A percentile compares a stretch with the other conserved stretches of the same genome.
Evolutionary conservation across 2,113 vertebrate genomes (phyloP).

Genomic region (Picathartes gymnocephalus): DNA sequence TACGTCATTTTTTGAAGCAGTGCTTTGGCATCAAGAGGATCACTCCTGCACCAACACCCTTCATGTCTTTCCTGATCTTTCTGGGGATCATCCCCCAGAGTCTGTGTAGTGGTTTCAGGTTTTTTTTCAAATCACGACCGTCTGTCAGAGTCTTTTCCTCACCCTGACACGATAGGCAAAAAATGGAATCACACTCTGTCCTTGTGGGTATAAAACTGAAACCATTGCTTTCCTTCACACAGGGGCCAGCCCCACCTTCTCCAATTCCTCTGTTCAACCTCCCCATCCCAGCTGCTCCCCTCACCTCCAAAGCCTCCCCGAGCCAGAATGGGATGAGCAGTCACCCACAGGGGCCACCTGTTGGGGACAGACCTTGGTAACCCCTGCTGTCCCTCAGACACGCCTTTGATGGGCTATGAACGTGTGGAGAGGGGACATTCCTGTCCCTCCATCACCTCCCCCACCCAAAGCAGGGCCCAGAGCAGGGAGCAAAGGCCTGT

Average conservation of each 20-base stretch:
- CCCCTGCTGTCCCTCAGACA: not conserved
- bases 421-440: rapidly evolving
- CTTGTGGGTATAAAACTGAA: not conserved
- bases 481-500: rapidly evolving
- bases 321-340: not conserved
- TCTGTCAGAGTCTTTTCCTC: not conserved
- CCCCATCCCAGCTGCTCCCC: not conserved
- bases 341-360: not conserved
- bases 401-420: rapidly evolving
- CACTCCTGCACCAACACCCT: not conserved
- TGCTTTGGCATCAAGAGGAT: not conserved
- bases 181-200: rapidly evolving
- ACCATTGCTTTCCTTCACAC: not conserved
- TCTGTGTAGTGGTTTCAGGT: too few relatives aligned
- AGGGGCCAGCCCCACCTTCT: not conserved
- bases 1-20: not conserved
- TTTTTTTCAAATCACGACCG: too few relatives aligned
- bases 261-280: not conserved
- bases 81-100: not conserved
- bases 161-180: too few relatives aligned
- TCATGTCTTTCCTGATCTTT: not conserved
- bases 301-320: not conserved
- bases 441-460: rapidly evolving
- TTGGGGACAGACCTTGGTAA: not conserved
- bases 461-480: not conserved